Conservation (phyloP, 2,888 invertebrate species). For the Macropis europaea region DNA sequence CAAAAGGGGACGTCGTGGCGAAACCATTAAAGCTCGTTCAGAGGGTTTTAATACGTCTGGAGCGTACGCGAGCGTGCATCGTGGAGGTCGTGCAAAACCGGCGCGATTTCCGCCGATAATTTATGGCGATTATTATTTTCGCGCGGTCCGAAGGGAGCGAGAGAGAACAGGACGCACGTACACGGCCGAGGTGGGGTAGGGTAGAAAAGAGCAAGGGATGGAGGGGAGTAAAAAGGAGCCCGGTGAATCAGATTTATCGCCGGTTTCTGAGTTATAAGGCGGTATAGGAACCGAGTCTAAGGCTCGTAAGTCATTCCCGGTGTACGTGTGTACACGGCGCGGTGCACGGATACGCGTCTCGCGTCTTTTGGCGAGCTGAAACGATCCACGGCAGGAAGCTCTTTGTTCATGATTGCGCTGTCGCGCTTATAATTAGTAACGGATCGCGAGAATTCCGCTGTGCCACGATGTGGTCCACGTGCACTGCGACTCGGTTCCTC, state of each 20-base stretch:
- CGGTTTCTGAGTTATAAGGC: constrained; percentile 68
- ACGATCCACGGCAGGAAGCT: constrained; percentile 46
- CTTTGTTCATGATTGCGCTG: constrained; percentile 71
- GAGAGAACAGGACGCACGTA: constrained; percentile 31
- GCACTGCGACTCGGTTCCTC: too few relatives aligned
- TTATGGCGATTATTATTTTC: constrained; percentile 75
- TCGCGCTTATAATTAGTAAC: constrained; percentile 72
- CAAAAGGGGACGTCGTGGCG: constrained; percentile 51
- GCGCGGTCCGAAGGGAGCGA: constrained; percentile 37
- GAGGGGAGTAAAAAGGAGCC: constrained; percentile 53
- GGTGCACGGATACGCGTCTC: constrained; percentile 22
- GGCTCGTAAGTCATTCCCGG: constrained; percentile 72
- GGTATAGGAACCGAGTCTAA: constrained; percentile 66
- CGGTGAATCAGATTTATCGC: constrained; percentile 73
- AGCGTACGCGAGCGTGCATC: constrained; percentile 17
- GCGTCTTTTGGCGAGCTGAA: constrained; percentile 24
- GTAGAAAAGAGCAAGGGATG: constrained; percentile 14
- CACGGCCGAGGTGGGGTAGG: background rate
- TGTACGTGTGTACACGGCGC: constrained; percentile 44
- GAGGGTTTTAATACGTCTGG: constrained; percentile 34
- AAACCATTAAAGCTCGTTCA: constrained; percentile 56
- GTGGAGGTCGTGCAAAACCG: constrained; percentile 56
- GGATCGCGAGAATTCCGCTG: constrained; percentile 45
- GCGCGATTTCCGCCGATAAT: constrained; percentile 69
- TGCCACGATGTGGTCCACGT: background rate